These are phyloP conservation scores for Blastobasis lacticolella DNA, from an alignment of 2,888 invertebrate genomes.

Conservation along the genomic window DNA sequence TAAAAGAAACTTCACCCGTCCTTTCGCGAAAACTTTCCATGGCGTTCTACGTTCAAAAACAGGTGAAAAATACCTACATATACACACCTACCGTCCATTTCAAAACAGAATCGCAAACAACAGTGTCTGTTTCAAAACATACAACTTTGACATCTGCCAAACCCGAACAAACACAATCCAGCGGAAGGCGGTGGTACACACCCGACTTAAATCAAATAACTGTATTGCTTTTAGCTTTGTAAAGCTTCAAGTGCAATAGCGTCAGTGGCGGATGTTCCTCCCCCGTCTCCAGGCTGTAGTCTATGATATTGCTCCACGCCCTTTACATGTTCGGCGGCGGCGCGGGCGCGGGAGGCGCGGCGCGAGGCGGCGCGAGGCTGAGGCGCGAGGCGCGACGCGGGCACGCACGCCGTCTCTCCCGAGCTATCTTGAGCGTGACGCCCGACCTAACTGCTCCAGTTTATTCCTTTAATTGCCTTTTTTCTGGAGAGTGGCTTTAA, in stretches of 20 bases:
- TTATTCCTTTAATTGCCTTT: slow-evolving; percentile 73
- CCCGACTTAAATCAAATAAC: slow-evolving; percentile 74
- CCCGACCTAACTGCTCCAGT: slow-evolving; percentile 65
- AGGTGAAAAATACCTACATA: slow-evolving; percentile 8
- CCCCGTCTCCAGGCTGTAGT: slow-evolving; percentile 64
- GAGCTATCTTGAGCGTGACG: slow-evolving; percentile 61
- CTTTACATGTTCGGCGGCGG: slow-evolving; percentile 65
- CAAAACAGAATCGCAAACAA: slow-evolving; percentile 60
- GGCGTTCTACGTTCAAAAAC: slow-evolving; percentile 1
- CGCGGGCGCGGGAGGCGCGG: slow-evolving; percentile 50
- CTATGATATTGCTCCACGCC: slow-evolving; percentile 73
- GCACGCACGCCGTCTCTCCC: slow-evolving; percentile 28
- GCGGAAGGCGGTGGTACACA: slow-evolving; percentile 65
- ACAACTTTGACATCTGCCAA: slow-evolving; percentile 74
- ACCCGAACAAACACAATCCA: slow-evolving; percentile 71
- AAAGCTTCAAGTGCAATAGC: slow-evolving; percentile 72
- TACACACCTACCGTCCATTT: slow-evolving; percentile 43
- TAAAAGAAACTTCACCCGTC: not conserved
- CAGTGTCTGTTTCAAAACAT: slow-evolving; percentile 67
- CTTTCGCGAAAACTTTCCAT: not conserved
- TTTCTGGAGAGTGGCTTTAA: slow-evolving; percentile 67
- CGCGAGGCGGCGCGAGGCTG: slow-evolving; percentile 18
- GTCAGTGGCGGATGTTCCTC: slow-evolving; percentile 65
- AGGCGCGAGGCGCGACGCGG: slow-evolving; percentile 4
- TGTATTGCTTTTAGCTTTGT: slow-evolving; percentile 74